Base-by-base conservation (phyloP, 1,140 invertebrate genomes). In the Dendroctonus ponderosae region DNA sequence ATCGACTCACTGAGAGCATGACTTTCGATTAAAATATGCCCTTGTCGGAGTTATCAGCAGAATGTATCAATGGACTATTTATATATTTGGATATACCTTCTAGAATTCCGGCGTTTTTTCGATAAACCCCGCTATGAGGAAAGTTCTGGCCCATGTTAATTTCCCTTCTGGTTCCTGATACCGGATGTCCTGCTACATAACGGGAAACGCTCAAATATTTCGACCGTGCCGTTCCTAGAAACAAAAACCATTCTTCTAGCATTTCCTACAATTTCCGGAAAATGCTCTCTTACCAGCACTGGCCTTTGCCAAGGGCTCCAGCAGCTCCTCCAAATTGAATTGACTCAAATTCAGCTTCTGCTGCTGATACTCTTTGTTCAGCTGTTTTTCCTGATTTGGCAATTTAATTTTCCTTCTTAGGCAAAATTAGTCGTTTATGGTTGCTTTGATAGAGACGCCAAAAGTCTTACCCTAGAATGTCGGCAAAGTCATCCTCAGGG, bases 191-290 rank as follows among this genome's bases (percentile, higher is more conserved):
- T 61, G 87, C 85, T 58, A 91, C 81, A 73, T 91, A 91, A 76
- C 90, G 80, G 53, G 89, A 84, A 71, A 90, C 85, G 48, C 81
- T 84, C 44, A 91, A 72, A 75, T 91, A 92, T 73, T 91, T 87
- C 70, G 90, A 86, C 71, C 91, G 91, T 0, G 87, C 87, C 37
- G 86, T 88, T 5, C 62, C 62, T 65, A n/a, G 49, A 49, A 37
- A 52, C 11, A 58, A 42, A 9, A 14, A 54, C 12, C 39, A 54
- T 4, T 37, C 7, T 51, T 11, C 3, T 4, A 46, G 9, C 9
- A 46, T 9, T 51, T 51, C 2, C 11, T 51, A 6, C 2, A 51
- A 51, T 51, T 51, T 12, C 15, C 11, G 1, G 7, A 12, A 11
- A 8, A 51, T 11, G 5, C 15, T 3, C 11, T 0, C 41, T 54